phyloP scores from a whole-genome alignment of 2,797 vertebrate species.

The Chiloscyllium punctatum region DNA sequence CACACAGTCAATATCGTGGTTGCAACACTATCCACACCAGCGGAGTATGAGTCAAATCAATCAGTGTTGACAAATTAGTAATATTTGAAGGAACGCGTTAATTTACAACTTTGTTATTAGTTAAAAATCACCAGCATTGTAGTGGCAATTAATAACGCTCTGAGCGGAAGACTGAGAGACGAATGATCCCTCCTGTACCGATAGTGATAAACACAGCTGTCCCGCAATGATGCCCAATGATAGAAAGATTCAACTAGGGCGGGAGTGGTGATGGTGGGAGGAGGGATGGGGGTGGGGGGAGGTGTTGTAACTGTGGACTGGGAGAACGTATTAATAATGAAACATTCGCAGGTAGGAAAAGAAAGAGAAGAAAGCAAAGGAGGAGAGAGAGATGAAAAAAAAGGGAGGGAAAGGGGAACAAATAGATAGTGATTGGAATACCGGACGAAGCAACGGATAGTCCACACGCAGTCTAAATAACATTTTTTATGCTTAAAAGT shows the following conservation, averaged over 20 bases:
- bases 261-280: background rate
- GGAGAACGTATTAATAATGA: background rate
- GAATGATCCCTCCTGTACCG: constrained; percentile 33
- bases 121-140: constrained; percentile 62
- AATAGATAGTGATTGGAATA: background rate
- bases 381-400: too few relatives aligned
- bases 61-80: constrained; percentile 64
- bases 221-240: constrained; percentile 15
- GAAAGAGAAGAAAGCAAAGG: background rate
- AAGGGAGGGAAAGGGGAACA: background rate
- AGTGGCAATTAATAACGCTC: constrained; percentile 63
- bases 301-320: background rate
- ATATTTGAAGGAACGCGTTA: constrained; percentile 60
- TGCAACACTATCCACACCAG: constrained; percentile 51
- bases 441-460: background rate
- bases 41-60: constrained; percentile 61
- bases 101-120: constrained; percentile 69
- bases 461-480: background rate
- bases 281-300: background rate
- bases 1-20: background rate
- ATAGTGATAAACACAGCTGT: constrained; percentile 34
- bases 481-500: background rate
- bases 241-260: constrained; percentile 22
- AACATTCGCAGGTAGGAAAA: background rate
- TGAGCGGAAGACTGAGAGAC: constrained; percentile 53